A percentile compares a stretch with the other conserved stretches of the same genome.
These are phyloP conservation scores for Tachypleus tridentatus DNA, from an alignment of 1,140 invertebrate species.

Conservation along the genomic window DNA sequence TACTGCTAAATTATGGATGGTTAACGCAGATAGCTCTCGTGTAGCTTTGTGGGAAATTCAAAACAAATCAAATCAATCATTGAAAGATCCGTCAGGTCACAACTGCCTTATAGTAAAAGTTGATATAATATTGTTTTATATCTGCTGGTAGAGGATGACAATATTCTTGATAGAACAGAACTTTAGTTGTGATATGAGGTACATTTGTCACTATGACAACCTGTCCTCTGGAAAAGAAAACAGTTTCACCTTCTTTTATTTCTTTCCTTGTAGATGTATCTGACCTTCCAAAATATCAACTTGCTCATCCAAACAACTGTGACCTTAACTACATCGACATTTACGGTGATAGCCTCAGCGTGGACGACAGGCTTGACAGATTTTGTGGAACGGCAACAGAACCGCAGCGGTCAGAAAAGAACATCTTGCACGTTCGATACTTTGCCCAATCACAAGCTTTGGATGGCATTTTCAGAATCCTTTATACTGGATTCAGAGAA, in stretches of 20 bases:
- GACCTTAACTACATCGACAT: conserved; percentile 65
- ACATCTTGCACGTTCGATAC: conserved; percentile 51
- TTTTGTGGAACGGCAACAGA: conserved; percentile 63
- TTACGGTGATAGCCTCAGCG: conserved; percentile 52
- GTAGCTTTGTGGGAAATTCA: too few species aligned
- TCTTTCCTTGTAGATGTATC: conserved; percentile 45
- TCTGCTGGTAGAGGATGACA: too few species aligned
- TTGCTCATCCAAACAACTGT: conserved; percentile 65
- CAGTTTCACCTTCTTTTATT: not conserved
- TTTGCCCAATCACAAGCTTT: conserved; percentile 48
- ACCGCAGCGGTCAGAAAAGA: conserved; percentile 34
- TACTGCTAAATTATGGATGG: too few species aligned
- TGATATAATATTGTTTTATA: too few species aligned
- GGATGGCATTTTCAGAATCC: conserved; percentile 46
- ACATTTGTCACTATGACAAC: too few species aligned
- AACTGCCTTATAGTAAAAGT: too few species aligned
- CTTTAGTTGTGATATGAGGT: too few species aligned
- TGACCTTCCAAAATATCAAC: conserved; percentile 52
- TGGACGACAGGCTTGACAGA: conserved; percentile 14
- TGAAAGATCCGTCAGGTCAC: too few species aligned
- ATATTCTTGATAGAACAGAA: too few species aligned
- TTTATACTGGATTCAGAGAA: conserved; percentile 53
- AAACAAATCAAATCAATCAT: too few species aligned
- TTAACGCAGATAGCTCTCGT: too few species aligned
- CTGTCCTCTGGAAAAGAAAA: too few species aligned